Evolutionary conservation across 2,888 invertebrate genomes (phyloP).

Genomic region (Empis livida): DNA sequence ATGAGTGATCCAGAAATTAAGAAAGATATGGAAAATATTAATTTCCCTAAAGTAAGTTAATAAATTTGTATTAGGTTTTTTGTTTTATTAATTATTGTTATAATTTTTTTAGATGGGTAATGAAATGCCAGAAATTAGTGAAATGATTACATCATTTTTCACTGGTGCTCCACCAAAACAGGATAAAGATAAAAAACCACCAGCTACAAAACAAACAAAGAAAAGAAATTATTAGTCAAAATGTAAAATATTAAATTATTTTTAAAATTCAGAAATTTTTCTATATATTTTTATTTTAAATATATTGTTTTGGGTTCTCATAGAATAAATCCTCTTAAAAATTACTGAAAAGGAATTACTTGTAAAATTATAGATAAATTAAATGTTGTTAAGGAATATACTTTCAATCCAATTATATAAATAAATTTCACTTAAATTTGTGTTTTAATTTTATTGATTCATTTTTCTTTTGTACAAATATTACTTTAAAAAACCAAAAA

Average conservation of each 20-base stretch:
- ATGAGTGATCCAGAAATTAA: conserved; percentile 97
- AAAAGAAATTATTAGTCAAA: conserved; percentile 27
- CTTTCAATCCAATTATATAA: no score
- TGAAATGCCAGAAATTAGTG: conserved; percentile 92
- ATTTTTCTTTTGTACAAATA: background rate
- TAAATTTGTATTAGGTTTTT: background rate
- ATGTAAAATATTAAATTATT: no score
- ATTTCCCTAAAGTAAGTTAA: conserved; percentile 35
- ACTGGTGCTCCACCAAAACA: conserved; percentile 48
- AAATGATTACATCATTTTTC: conserved; percentile 79
- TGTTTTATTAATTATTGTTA: background rate
- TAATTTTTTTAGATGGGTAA: conserved; percentile 52
- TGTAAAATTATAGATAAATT: no score
- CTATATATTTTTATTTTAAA: no score
- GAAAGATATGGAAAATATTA: conserved; percentile 85
- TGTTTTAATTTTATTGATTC: background rate
- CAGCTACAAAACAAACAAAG: conserved; percentile 28
- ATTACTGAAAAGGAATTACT: no score
- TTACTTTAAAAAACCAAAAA: conserved; percentile 29
- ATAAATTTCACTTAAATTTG: background rate
- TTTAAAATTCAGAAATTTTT: no score
- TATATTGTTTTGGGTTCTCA: no score
- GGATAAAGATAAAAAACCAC: conserved; percentile 30
- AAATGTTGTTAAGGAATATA: no score
- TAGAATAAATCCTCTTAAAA: no score